Conservation (phyloP, 2,888 invertebrate species). For the Zygogramma bicolorata region DNA sequence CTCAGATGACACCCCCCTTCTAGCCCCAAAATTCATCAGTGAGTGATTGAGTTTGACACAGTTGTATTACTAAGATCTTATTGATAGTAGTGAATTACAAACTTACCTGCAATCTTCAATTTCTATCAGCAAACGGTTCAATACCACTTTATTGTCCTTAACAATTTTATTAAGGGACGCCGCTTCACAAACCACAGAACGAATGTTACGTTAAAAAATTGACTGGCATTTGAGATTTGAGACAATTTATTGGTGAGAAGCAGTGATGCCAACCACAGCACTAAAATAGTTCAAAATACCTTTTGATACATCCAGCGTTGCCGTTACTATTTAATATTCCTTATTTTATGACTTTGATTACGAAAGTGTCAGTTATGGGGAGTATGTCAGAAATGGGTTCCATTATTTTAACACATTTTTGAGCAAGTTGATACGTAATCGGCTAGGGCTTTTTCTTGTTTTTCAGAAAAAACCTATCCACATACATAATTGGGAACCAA, state of each 20-base stretch:
- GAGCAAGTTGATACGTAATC: no score
- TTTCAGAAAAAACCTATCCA: background rate
- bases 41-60: background rate
- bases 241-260: background rate
- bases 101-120: constrained; percentile 1
- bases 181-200: background rate
- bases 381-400: constrained; percentile 15
- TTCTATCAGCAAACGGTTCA: background rate
- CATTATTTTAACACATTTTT: constrained; percentile 39
- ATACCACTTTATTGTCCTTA: constrained; percentile 1
- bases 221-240: background rate
- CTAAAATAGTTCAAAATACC: background rate
- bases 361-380: constrained; percentile 18
- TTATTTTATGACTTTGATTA: constrained; percentile 1
- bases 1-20: constrained; percentile 10
- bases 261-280: background rate
- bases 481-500: background rate
- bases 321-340: constrained; percentile 11
- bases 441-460: background rate
- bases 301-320: background rate
- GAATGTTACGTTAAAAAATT: background rate
- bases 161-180: constrained; percentile 6
- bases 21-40: background rate
- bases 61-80: constrained; percentile 15
- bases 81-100: background rate